These are phyloP conservation scores for Trilocha varians DNA, from an alignment of 2,888 invertebrate species.

Conservation along the genomic window DNA sequence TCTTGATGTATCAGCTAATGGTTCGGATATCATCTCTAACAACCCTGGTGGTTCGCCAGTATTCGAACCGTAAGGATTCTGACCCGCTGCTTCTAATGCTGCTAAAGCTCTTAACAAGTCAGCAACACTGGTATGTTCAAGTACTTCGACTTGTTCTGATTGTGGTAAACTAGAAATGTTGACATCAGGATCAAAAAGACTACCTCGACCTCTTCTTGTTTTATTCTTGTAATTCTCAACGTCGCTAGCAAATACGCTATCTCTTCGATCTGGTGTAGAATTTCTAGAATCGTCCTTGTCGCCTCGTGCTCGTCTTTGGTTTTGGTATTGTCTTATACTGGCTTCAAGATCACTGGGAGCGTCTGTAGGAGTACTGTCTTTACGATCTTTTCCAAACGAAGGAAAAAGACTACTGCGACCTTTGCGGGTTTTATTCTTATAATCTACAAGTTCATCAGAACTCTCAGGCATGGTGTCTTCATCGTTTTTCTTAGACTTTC, in stretches of 20 bases:
- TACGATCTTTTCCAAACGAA: slow-evolving; percentile 56
- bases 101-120: slow-evolving; percentile 86
- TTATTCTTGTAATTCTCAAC: slow-evolving; percentile 52
- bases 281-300: slow-evolving; percentile 37
- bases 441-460: slow-evolving; percentile 58
- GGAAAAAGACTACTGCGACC: slow-evolving; percentile 58
- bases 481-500: slow-evolving; percentile 46
- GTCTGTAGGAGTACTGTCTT: slow-evolving; percentile 40
- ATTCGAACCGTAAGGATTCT: slow-evolving; percentile 17
- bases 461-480: slow-evolving; percentile 57
- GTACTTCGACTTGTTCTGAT: slow-evolving; percentile 72
- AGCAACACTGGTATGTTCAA: slow-evolving; percentile 88
- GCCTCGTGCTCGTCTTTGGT: slow-evolving; percentile 41
- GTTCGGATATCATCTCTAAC: slow-evolving; percentile 35
- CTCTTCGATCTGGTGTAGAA: slow-evolving; percentile 24
- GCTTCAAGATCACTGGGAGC: slow-evolving; percentile 46
- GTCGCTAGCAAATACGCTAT: slow-evolving; percentile 36
- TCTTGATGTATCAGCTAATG: slow-evolving; percentile 26
- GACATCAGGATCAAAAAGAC: slow-evolving; percentile 60
- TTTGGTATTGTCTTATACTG: slow-evolving; percentile 55
- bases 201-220: slow-evolving; percentile 55
- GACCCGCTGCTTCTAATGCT: slow-evolving; percentile 69
- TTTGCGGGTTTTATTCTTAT: slow-evolving; percentile 52
- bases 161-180: slow-evolving; percentile 51
- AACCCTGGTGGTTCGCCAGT: slow-evolving; percentile 30